Base-by-base conservation (phyloP, 1,140 invertebrate species). In the Rhagoletis zephyria region DNA sequence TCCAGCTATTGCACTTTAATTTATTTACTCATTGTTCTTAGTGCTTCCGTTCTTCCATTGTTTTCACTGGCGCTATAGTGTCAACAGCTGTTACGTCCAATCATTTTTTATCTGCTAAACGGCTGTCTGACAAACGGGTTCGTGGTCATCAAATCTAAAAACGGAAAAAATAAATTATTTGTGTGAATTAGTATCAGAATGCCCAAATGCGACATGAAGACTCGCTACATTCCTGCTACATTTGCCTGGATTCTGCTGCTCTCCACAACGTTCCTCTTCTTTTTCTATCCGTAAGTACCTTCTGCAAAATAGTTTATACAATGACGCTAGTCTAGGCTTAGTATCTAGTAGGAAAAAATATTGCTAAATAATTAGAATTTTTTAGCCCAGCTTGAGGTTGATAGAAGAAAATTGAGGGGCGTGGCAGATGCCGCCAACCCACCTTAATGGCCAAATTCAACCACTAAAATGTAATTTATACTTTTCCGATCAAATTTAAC, bases 191-290 rank as follows among this genome's bases (percentile, higher is more conserved):
- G 56, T 61, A 45, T 60, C 87, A 96, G 95, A 95, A 97, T 97
- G 97, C 96, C 97, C 95, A 97, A 96, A 96, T 97, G 97, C 95
- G 97, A 97, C 95, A 96, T 97, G 92, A 97, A 96, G 94, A 97
- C 97, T 93, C 96, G 96, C 95, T 98, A 97, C 94, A 96, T 99
- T 94, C 98, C 98, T 93, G 98, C 98, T 92, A 97, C 97, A 92
- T 97, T 98, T 94, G 98, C 98, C 92, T 99, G 98, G 98, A 96
- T 96, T 88, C 94, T 99, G 91, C 95, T 99, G 89, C 94, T 99
- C 90, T 95, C 95, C 91, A 97, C 97, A 89, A 98, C 98, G 89
- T 96, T 96, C 90, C 95, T 98, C 89, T 99, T 99, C 95, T 99
- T 98, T 94, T 97, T 96, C 94, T 98, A 97, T 94, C 97, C 98